These are phyloP conservation scores for Drosophila equinoxialis DNA, from an alignment of 1,140 invertebrate genomes.

Conservation along the genomic window DNA sequence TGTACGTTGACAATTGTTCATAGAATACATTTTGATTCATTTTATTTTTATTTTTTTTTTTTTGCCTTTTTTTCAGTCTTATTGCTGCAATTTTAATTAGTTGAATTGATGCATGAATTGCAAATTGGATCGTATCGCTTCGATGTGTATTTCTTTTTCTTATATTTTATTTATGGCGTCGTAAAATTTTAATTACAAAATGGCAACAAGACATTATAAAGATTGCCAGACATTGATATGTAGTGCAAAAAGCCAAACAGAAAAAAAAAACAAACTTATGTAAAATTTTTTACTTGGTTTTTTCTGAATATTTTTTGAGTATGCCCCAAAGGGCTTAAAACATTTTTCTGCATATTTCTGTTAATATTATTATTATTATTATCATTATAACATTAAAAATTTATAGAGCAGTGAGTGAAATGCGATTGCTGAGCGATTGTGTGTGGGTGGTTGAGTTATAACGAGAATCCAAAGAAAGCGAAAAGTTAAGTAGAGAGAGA, in stretches of 20 bases:
- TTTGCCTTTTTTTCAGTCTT: neutral
- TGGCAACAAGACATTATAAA: slow-evolving; percentile 71
- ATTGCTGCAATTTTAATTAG: slow-evolving; percentile 63
- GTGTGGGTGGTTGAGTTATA: neutral
- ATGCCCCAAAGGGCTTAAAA: slow-evolving; percentile 27
- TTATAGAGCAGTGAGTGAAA: slow-evolving; percentile 5
- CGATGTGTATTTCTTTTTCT: slow-evolving; percentile 32
- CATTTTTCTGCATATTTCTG: slow-evolving; percentile 9
- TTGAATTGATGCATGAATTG: slow-evolving; percentile 58
- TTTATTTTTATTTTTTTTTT: slow-evolving; percentile 36
- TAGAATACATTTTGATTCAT: slow-evolving; percentile 49
- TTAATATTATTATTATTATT: slow-evolving; percentile 4
- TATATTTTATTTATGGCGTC: slow-evolving; percentile 62
- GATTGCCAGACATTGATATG: slow-evolving; percentile 49
- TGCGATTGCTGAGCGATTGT: neutral
- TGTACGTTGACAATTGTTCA: slow-evolving; percentile 65
- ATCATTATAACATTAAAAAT: slow-evolving; percentile 15
- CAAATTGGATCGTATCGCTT: slow-evolving; percentile 46
- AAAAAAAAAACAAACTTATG: slow-evolving; percentile 33
- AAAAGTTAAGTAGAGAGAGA: neutral
- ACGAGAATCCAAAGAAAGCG: slow-evolving; percentile 1
- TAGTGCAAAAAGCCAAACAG: slow-evolving; percentile 4
- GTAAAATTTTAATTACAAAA: slow-evolving; percentile 75
- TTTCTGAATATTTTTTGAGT: slow-evolving; percentile 4
- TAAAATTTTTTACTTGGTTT: slow-evolving; percentile 42